phyloP scores from a whole-genome alignment of 1,140 invertebrate species.

The Cyrtorhinus lividipennis region DNA sequence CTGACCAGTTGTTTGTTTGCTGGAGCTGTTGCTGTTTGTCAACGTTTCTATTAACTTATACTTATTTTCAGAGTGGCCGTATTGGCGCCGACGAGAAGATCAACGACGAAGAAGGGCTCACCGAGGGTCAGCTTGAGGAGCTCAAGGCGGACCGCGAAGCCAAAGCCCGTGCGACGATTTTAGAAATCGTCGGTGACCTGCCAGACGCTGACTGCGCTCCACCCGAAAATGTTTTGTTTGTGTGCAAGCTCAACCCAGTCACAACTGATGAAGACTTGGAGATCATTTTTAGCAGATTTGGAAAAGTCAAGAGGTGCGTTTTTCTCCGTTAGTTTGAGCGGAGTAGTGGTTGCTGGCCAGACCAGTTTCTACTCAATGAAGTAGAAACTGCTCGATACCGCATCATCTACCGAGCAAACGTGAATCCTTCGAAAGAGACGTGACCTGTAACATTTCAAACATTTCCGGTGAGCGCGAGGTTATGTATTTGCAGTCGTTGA shows the following conservation, averaged over 20 bases:
- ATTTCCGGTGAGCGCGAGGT: no score
- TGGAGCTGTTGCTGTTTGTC: no score
- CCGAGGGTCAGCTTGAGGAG: conserved; percentile 70
- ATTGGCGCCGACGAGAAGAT: conserved; percentile 91
- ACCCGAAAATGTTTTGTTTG: conserved; percentile 97
- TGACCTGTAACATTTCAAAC: no score
- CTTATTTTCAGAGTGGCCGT: conserved; percentile 57
- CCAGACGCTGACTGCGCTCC: conserved; percentile 94
- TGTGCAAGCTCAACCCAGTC: conserved; percentile 99
- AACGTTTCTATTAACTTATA: no score
- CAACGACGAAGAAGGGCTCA: conserved; percentile 77
- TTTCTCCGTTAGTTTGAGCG: no score
- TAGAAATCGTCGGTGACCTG: conserved; percentile 97
- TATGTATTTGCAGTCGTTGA: no score
- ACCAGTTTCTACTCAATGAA: no score
- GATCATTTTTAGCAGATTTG: conserved; percentile 96
- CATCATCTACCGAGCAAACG: no score
- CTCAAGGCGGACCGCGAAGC: conserved; percentile 83
- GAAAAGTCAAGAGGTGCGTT: conserved; percentile 72
- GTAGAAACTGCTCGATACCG: no score
- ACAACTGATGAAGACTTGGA: conserved; percentile 95
- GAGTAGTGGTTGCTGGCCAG: no score
- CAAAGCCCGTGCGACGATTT: conserved; percentile 87
- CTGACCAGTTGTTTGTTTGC: no score
- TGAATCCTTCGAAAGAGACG: no score